A percentile compares a stretch with the other conserved stretches of the same genome.
Evolutionary conservation across 2,113 vertebrate species (phyloP).

Genomic region (Grallaria varia): DNA sequence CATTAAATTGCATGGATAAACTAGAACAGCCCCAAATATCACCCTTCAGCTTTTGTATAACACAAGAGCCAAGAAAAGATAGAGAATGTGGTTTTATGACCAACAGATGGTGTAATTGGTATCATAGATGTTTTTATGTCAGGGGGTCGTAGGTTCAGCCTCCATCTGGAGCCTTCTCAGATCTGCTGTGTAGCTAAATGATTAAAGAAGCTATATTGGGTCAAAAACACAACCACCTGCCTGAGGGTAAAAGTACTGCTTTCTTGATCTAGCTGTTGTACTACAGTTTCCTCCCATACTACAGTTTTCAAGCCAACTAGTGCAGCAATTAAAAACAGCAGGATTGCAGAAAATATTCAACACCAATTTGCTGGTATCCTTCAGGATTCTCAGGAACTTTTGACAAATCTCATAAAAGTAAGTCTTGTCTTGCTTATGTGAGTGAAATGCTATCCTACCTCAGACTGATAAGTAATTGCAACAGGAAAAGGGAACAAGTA

Average conservation of each 20-base stretch:
- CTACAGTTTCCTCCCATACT: neutral
- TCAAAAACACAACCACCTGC: conserved; percentile 63
- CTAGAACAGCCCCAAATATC: conserved; percentile 70
- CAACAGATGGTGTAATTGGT: conserved; percentile 80
- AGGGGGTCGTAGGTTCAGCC: conserved; percentile 73
- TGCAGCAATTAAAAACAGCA: neutral
- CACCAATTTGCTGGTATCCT: neutral
- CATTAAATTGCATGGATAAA: conserved; percentile 76
- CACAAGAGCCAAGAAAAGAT: conserved; percentile 72
- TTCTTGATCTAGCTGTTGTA: neutral
- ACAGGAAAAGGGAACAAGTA: neutral
- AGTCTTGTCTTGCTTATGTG: neutral
- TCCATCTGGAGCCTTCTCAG: conserved; percentile 74
- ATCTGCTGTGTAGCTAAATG: conserved; percentile 59
- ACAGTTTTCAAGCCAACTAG: neutral
- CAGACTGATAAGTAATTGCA: neutral
- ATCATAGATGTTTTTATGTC: conserved; percentile 76
- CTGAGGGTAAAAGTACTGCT: neutral
- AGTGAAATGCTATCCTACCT: neutral
- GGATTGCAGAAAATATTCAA: neutral
- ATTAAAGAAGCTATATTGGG: conserved; percentile 60
- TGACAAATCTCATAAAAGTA: neutral
- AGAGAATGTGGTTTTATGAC: conserved; percentile 77
- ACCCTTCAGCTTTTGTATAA: conserved; percentile 72
- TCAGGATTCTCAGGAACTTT: neutral